These are phyloP conservation scores for Spinus olivaceus DNA, from an alignment of 2,797 vertebrate species.

Conservation along the genomic window DNA sequence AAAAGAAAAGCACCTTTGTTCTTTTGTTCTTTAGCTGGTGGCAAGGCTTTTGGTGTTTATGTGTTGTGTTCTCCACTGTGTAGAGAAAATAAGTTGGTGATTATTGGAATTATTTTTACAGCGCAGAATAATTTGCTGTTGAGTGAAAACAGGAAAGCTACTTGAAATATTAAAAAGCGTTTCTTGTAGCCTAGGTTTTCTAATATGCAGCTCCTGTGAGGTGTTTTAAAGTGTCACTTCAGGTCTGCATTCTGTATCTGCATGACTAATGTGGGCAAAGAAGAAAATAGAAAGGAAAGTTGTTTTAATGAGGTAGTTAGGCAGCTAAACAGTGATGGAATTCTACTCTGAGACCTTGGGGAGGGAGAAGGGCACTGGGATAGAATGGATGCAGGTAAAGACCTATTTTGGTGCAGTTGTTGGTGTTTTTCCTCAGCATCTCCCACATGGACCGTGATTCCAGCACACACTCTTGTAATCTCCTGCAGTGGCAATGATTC, in stretches of 20 bases:
- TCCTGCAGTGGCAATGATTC: constrained; percentile 77
- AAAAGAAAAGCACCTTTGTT: background rate
- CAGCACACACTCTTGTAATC: constrained; percentile 71
- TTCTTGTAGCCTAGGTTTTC: constrained; percentile 24
- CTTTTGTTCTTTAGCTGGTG: constrained; percentile 11
- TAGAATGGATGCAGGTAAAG: constrained; percentile 49
- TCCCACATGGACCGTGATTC: constrained; percentile 67
- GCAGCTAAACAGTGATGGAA: background rate
- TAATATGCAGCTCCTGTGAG: constrained; percentile 24
- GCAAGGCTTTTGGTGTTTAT: background rate
- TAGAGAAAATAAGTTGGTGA: constrained; percentile 29
- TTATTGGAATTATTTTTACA: constrained; percentile 56
- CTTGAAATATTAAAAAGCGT: constrained; percentile 42
- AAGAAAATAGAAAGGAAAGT: background rate
- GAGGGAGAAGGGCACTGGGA: constrained; percentile 16
- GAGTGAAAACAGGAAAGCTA: constrained; percentile 26
- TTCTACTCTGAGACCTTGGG: background rate
- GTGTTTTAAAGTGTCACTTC: background rate
- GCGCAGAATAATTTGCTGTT: constrained; percentile 45
- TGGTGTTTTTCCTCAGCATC: constrained; percentile 72
- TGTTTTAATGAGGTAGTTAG: constrained; percentile 21
- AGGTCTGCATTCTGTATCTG: background rate
- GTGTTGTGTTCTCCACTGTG: background rate
- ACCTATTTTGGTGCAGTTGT: constrained; percentile 64
- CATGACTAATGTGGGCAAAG: background rate